Evolutionary conservation across 2,888 invertebrate species (phyloP).

Genomic region (Lithosia quadra): DNA sequence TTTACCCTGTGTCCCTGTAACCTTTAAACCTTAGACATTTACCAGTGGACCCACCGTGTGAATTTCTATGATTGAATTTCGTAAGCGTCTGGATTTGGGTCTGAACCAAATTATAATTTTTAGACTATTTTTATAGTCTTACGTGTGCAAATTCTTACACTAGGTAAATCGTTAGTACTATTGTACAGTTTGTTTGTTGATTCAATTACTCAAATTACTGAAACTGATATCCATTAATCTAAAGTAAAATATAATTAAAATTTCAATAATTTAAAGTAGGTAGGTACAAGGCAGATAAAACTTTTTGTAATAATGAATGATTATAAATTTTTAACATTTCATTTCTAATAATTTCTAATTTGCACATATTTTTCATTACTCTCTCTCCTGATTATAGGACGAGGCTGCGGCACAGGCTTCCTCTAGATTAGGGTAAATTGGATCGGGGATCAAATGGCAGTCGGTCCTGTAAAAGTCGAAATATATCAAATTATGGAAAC

Average conservation of each 20-base stretch:
- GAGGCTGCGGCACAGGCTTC: too few species aligned
- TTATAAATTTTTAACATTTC: too few species aligned
- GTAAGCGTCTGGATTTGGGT: constrained; percentile 4
- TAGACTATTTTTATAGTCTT: background rate
- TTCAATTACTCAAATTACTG: background rate
- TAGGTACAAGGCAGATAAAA: too few species aligned
- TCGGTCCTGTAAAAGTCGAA: too few species aligned
- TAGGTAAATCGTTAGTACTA: background rate
- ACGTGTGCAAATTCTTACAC: background rate
- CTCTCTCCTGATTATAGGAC: too few species aligned
- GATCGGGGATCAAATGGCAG: too few species aligned
- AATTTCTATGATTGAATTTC: constrained; percentile 15
- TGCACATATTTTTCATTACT: too few species aligned
- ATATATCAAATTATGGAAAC: too few species aligned
- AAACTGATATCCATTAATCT: background rate
- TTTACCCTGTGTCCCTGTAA: background rate
- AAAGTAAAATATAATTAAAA: background rate
- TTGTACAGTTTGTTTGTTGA: background rate
- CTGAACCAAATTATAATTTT: constrained; percentile 6
- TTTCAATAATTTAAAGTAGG: background rate
- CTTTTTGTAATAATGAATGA: background rate
- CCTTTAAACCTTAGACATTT: background rate
- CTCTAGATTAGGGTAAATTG: too few species aligned
- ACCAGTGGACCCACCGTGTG: background rate
- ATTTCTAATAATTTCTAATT: too few species aligned